Evolutionary conservation across 1,140 invertebrate genomes (phyloP).

Genomic region (Venustaconcha ellipsiformis): DNA sequence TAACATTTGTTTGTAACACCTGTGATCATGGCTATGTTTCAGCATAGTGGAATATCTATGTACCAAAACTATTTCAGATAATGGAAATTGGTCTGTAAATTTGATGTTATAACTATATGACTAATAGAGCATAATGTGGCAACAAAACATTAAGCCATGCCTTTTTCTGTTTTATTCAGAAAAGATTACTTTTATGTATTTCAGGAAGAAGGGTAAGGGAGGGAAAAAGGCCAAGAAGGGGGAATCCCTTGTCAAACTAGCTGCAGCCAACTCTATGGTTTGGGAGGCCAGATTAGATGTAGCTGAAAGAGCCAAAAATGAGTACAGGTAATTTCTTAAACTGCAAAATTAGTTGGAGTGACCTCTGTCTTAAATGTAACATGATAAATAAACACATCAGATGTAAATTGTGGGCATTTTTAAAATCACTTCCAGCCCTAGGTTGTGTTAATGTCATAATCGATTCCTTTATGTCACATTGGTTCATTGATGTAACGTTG

Average conservation of each 20-base stretch:
- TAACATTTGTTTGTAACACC: too few relatives aligned
- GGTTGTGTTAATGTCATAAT: not conserved
- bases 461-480: not conserved
- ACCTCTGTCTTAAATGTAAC: not conserved
- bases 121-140: too few relatives aligned
- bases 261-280: conserved; percentile 64
- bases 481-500: not conserved
- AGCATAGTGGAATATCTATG: too few relatives aligned
- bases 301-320: conserved; percentile 58
- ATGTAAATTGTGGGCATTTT: not conserved
- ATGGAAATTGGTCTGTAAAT: too few relatives aligned
- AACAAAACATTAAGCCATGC: too few relatives aligned
- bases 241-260: conserved; percentile 59
- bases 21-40: too few relatives aligned
- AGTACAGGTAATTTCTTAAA: conserved; percentile 58
- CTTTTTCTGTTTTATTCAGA: not conserved
- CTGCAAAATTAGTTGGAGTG: conserved; percentile 13
- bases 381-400: not conserved
- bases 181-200: conserved; percentile 19
- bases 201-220: conserved; percentile 63
- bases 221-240: conserved; percentile 59
- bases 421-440: not conserved
- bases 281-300: conserved; percentile 66
- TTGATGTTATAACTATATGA: too few relatives aligned
- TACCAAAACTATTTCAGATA: too few relatives aligned